Evolutionary conservation across 2,888 invertebrate species (phyloP), one percentile per base, ranked within the genome.

Genomic region (Eupeodes latifasciatus): DNA sequence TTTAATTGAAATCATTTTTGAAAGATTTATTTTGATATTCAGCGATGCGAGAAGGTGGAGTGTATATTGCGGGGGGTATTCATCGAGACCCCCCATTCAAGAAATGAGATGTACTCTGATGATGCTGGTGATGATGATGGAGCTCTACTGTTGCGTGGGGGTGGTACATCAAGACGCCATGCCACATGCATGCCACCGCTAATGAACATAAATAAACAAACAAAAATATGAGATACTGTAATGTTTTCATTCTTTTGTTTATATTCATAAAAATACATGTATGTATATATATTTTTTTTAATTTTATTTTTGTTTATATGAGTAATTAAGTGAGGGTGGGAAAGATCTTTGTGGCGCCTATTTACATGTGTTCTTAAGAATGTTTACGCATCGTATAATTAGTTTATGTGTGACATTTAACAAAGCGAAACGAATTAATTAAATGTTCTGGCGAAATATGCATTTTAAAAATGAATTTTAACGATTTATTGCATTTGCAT

Each of bases 1-100:
- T 87, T 87, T 84, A 87, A 84, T 87, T 87, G 80, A 87, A 84
- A 87, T 84, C 53, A 87, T 84, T 87, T 87, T 87, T 69, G 57
- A 80, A 67, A 87, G 87, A 87, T 87, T 87, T 84, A 86, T 83
- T 83, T 71, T 66, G 77, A 77, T 81, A 57, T 81, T 64, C 10
- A 5, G 27, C 34, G 36, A 12, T 55, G 69, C 40, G 47, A 27
- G 40, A 40, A 7, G n/a, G 19, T 49, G 27, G 69, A 16, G 10
- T 64, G 27, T 19, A 55, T 14, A 19, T 14, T 47, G 55, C 49
- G 53, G 49, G 69, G 77, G 69, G 61, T 44, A 62, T 49, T 44
- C 11, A 62, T 40, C 19, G 36, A 44, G 34, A 27, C 14, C 47
- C 71, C 76, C 76, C 64, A 61, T 44, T n/a, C 16, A 67, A 51